Conservation (phyloP, 2,113 vertebrate species). For the Neolamprologus fasciatus region DNA sequence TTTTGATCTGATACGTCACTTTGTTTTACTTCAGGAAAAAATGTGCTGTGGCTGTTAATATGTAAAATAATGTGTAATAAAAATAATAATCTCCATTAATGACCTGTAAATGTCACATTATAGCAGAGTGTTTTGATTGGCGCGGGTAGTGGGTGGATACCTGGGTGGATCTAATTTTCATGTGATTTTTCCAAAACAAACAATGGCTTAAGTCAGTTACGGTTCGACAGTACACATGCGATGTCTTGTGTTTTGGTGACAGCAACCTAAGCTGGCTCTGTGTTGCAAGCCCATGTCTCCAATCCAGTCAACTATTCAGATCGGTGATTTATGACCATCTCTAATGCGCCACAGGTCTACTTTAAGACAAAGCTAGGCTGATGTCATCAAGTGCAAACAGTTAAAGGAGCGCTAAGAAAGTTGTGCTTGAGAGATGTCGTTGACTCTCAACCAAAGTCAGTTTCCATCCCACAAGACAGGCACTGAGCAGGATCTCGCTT, state of each 20-base stretch:
- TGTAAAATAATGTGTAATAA: neutral
- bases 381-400: slow-evolving; percentile 29
- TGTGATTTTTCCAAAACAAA: slow-evolving; percentile 29
- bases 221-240: neutral
- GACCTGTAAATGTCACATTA: slow-evolving; percentile 32
- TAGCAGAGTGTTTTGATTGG: slow-evolving; percentile 25
- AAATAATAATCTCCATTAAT: neutral
- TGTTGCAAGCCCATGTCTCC: neutral
- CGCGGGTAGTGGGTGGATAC: slow-evolving; percentile 1
- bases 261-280: neutral
- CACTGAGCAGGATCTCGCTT: neutral
- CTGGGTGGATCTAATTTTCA: neutral
- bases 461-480: slow-evolving; percentile 30
- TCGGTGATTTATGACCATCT: slow-evolving; percentile 37
- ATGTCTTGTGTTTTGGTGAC: neutral
- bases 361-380: slow-evolving; percentile 28
- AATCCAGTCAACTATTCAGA: slow-evolving; percentile 28
- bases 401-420: neutral
- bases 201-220: neutral
- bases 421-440: neutral
- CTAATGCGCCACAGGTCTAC: slow-evolving; percentile 37
- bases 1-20: neutral
- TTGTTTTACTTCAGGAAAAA: neutral
- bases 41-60: neutral
- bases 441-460: slow-evolving; percentile 4